phyloP scores from a whole-genome alignment of 2,888 invertebrate genomes.

The Limnephilus rhombicus region DNA sequence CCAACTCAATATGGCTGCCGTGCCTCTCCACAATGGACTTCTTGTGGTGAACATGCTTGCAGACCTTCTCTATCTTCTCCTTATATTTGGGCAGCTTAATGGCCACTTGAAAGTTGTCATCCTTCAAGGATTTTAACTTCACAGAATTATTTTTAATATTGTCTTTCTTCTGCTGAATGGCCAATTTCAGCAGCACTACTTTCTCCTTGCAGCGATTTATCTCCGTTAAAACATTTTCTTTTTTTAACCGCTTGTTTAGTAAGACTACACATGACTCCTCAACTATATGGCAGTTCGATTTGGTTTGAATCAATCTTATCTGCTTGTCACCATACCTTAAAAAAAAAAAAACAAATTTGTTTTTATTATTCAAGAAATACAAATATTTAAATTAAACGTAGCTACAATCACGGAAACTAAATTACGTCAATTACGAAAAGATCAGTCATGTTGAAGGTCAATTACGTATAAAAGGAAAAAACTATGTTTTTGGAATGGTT shows the following conservation, averaged over 20 bases:
- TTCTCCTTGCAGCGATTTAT: conserved; percentile 74
- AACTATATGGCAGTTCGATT: conserved; percentile 78
- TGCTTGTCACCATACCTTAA: conserved; percentile 82
- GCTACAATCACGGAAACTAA: conserved; percentile 15
- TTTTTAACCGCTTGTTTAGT: conserved; percentile 70
- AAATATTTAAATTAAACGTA: neutral
- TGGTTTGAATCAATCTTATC: conserved; percentile 78
- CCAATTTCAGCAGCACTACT: conserved; percentile 73
- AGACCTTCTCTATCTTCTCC: conserved; percentile 71
- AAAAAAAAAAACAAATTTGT: neutral
- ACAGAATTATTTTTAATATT: conserved; percentile 71
- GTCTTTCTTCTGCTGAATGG: conserved; percentile 73
- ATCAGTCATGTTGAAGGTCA: conserved; percentile 55
- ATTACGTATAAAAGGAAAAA: neutral
- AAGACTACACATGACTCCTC: conserved; percentile 76
- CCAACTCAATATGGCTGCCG: conserved; percentile 53
- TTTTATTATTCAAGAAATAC: neutral
- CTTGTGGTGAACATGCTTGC: conserved; percentile 54
- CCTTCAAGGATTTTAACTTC: conserved; percentile 51
- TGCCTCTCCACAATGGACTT: conserved; percentile 49
- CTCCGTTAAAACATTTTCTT: conserved; percentile 73
- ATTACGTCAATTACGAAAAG: conserved; percentile 53
- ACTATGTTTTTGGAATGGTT: neutral
- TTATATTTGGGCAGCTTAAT: conserved; percentile 74
- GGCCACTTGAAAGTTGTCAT: conserved; percentile 71